These are phyloP conservation scores for Pseudomugil gertrudae DNA, from an alignment of 2,797 vertebrate species.

Conservation along the genomic window DNA sequence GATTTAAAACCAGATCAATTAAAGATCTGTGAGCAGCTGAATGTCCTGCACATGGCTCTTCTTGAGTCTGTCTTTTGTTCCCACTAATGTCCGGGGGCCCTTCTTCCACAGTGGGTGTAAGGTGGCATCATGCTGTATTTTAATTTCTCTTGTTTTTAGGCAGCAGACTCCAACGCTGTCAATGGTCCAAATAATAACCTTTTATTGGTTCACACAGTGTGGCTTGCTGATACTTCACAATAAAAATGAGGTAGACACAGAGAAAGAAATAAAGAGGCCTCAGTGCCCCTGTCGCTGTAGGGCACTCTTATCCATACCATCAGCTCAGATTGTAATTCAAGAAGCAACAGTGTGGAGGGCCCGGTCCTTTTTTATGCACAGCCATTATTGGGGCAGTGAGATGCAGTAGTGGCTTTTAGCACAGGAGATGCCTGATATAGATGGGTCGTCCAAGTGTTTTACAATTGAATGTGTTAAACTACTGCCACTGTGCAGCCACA, in stretches of 20 bases:
- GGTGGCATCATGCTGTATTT: slow-evolving; percentile 65
- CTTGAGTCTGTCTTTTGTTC: slow-evolving; percentile 59
- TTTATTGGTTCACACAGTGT: slow-evolving; percentile 71
- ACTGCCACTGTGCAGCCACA: slow-evolving; percentile 72
- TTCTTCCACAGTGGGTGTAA: slow-evolving; percentile 39
- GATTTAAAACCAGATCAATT: slow-evolving; percentile 67
- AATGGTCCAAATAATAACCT: slow-evolving; percentile 76
- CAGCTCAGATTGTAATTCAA: slow-evolving; percentile 86
- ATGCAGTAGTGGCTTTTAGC: slow-evolving; percentile 84
- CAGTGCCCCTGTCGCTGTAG: slow-evolving; percentile 73
- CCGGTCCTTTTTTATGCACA: slow-evolving; percentile 73
- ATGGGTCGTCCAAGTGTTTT: slow-evolving; percentile 85
- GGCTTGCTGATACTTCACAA: slow-evolving; percentile 64
- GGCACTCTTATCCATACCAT: slow-evolving; percentile 81
- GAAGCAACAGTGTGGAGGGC: slow-evolving; percentile 82
- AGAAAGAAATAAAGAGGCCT: slow-evolving; percentile 55
- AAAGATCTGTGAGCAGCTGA: slow-evolving; percentile 57
- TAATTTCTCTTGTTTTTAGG: slow-evolving; percentile 77
- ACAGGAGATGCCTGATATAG: slow-evolving; percentile 82
- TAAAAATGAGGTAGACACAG: slow-evolving; percentile 58
- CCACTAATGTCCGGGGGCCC: slow-evolving; percentile 52
- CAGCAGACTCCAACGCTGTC: slow-evolving; percentile 68
- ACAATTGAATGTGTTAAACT: slow-evolving; percentile 87
- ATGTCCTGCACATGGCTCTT: slow-evolving; percentile 58
- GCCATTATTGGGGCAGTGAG: slow-evolving; percentile 83